phyloP scores from a whole-genome alignment of 2,888 invertebrate species.

The Cheilosia grossa region DNA sequence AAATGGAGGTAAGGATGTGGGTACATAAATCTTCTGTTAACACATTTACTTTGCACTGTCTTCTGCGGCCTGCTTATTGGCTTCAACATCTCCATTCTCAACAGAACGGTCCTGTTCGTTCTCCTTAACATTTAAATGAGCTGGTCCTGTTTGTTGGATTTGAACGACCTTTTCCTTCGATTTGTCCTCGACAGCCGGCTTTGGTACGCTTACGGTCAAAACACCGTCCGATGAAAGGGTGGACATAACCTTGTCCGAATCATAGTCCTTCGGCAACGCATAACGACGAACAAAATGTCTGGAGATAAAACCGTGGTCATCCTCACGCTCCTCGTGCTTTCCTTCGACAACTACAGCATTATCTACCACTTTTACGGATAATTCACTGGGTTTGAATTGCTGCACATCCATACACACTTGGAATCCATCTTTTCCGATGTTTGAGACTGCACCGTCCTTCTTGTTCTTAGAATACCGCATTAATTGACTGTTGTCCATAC shows the following conservation, averaged over 20 bases:
- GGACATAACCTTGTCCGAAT: conserved; percentile 88
- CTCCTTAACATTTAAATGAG: conserved; percentile 66
- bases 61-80: conserved; percentile 9
- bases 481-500: conserved; percentile 79
- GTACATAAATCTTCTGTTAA: neutral
- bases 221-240: conserved; percentile 92
- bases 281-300: conserved; percentile 91
- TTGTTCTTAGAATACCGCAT: conserved; percentile 75
- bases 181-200: conserved; percentile 76
- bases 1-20: neutral
- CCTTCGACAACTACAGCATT: conserved; percentile 87
- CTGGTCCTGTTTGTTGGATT: conserved; percentile 85
- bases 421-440: conserved; percentile 86
- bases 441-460: conserved; percentile 72
- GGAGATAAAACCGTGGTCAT: conserved; percentile 90
- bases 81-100: conserved; percentile 8
- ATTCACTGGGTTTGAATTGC: conserved; percentile 88
- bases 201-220: conserved; percentile 88
- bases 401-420: conserved; percentile 88
- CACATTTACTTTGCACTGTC: conserved; percentile 21
- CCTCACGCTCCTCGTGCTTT: conserved; percentile 88
- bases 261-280: conserved; percentile 87
- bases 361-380: conserved; percentile 87
- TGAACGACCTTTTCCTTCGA: conserved; percentile 84
- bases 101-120: conserved; percentile 32